These are phyloP conservation scores for Yoshiicerus persimilis DNA, from an alignment of 1,140 invertebrate species.

Conservation along the genomic window DNA sequence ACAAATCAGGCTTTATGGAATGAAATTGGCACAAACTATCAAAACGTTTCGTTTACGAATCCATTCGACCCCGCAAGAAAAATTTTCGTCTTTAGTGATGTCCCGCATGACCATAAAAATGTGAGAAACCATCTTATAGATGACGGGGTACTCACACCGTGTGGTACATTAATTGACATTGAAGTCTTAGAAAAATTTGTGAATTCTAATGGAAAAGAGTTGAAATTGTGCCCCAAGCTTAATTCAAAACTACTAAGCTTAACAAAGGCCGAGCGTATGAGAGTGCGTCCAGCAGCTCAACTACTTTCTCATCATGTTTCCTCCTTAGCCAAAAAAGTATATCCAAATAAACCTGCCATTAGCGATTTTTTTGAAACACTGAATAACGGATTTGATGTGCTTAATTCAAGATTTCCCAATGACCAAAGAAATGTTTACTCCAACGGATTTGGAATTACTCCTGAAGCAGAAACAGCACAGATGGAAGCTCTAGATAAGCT, in stretches of 20 bases:
- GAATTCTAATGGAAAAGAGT: constrained; percentile 18
- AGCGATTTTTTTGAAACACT: constrained; percentile 36
- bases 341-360: background rate
- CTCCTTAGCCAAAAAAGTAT: background rate
- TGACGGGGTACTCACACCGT: constrained; percentile 20
- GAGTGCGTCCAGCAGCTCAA: constrained; percentile 30
- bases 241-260: background rate
- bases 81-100: constrained; percentile 44
- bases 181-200: constrained; percentile 34
- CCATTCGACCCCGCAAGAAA: background rate
- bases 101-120: constrained; percentile 46
- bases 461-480: background rate
- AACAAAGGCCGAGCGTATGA: constrained; percentile 33
- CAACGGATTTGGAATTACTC: constrained; percentile 33
- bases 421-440: background rate
- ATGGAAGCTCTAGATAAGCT: background rate
- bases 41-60: background rate
- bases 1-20: background rate
- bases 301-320: constrained; percentile 32
- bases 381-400: constrained; percentile 43
- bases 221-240: constrained; percentile 37
- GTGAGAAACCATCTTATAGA: constrained; percentile 46
- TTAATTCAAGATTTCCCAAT: constrained; percentile 31
- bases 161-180: constrained; percentile 18
- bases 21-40: background rate